Conservation (phyloP, 2,888 invertebrate genomes). For the Limnephilus marmoratus region DNA sequence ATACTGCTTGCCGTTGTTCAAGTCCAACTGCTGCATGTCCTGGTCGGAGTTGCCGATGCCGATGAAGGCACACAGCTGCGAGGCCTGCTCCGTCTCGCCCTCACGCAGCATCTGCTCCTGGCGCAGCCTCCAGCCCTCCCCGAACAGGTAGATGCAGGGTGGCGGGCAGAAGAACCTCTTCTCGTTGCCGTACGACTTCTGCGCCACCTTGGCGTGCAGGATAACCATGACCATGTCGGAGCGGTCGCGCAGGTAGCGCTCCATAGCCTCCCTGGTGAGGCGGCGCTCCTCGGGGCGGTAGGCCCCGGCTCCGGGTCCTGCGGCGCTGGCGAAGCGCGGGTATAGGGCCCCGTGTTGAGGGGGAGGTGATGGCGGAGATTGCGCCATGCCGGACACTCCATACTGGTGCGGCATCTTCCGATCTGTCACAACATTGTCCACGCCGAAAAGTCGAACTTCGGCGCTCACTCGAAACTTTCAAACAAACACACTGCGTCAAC, state of each 20-base stretch:
- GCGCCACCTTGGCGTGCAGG: constrained; percentile 99
- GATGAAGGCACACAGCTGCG: constrained; percentile 98
- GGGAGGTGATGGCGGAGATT: constrained; percentile 88
- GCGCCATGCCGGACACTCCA: constrained; percentile 86
- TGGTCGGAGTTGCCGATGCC: constrained; percentile 99
- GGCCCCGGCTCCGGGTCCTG: constrained; percentile 78
- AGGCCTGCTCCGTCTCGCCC: constrained; percentile 92
- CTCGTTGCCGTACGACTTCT: constrained; percentile 99
- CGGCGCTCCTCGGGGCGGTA: constrained; percentile 89
- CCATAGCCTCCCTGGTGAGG: constrained; percentile 95
- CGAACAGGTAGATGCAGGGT: constrained; percentile 98
- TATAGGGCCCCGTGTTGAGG: constrained; percentile 79
- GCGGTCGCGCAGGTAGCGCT: constrained; percentile 94
- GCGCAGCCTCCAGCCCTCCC: constrained; percentile 98
- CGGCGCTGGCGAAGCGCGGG: constrained; percentile 80
- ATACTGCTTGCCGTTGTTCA: constrained; percentile 98
- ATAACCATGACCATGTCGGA: constrained; percentile 98
- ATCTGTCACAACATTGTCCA: constrained; percentile 58
- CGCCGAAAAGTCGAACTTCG: constrained; percentile 53
- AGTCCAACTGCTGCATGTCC: constrained; percentile 98
- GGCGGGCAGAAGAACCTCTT: constrained; percentile 99
- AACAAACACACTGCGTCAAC: constrained; percentile 53
- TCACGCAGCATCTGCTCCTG: constrained; percentile 95
- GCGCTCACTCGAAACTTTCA: constrained; percentile 50
- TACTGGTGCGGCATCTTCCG: constrained; percentile 87